These are phyloP conservation scores for Leucoraja ocellata DNA, from an alignment of 2,797 vertebrate species.

Conservation along the genomic window DNA sequence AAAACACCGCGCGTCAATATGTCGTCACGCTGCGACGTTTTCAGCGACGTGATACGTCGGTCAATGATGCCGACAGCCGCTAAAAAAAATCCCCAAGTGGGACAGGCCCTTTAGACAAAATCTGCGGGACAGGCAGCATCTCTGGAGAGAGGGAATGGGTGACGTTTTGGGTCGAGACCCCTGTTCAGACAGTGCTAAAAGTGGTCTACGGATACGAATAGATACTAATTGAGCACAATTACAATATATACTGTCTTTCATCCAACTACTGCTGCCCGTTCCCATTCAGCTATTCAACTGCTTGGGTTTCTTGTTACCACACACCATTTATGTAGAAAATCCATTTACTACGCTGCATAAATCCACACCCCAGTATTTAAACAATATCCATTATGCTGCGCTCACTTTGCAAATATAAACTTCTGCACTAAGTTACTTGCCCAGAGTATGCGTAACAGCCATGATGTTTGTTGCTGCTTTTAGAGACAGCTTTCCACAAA, in stretches of 20 bases:
- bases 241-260: neutral
- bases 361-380: neutral
- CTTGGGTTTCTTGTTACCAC: neutral
- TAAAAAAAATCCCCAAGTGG: too few species aligned
- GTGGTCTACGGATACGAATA: neutral
- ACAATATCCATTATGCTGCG: neutral
- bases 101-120: too few species aligned
- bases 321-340: neutral
- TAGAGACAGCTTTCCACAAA: too few species aligned
- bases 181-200: neutral
- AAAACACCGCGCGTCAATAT: too few species aligned
- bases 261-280: neutral
- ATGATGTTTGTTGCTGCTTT: too few species aligned
- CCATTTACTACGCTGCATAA: neutral
- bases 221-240: neutral
- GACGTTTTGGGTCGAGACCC: too few species aligned
- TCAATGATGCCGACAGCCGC: too few species aligned
- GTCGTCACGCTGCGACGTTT: too few species aligned
- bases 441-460: too few species aligned
- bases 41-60: too few species aligned
- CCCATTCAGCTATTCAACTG: neutral
- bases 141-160: too few species aligned
- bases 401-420: neutral
- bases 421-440: neutral
- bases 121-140: too few species aligned